Conservation (phyloP, 2,888 invertebrate species). For the Dicyrtoma fusca region DNA sequence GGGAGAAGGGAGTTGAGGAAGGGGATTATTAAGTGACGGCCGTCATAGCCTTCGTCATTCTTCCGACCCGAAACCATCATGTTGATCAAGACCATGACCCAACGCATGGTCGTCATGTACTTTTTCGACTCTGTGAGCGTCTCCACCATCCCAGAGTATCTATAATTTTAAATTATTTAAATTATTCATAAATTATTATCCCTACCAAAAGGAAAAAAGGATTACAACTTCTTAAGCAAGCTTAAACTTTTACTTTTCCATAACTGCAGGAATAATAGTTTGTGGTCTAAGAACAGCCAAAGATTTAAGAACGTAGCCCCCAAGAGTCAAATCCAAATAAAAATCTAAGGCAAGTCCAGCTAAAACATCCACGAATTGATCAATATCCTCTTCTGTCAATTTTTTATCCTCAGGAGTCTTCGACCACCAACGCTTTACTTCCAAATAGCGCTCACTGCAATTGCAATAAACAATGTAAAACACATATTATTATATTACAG, state of each 20-base stretch:
- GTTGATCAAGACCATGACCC: slow-evolving; percentile 71
- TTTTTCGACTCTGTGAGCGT: slow-evolving; percentile 88
- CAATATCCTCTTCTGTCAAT: slow-evolving; percentile 78
- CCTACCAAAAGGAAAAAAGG: not conserved
- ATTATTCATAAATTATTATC: not conserved
- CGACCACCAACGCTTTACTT: slow-evolving; percentile 69
- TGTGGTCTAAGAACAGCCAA: slow-evolving; percentile 79
- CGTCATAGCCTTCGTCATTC: slow-evolving; percentile 64
- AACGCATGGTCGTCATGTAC: slow-evolving; percentile 72
- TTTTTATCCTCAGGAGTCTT: slow-evolving; percentile 70
- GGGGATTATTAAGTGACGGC: slow-evolving; percentile 79
- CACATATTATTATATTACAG: not conserved
- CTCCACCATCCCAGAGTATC: slow-evolving; percentile 64
- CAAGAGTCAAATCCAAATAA: slow-evolving; percentile 51
- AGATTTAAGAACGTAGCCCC: slow-evolving; percentile 65
- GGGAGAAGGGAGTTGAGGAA: slow-evolving; percentile 79
- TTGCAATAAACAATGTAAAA: not conserved
- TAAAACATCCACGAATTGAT: slow-evolving; percentile 71
- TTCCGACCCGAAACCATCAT: slow-evolving; percentile 65
- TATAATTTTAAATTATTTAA: not conserved
- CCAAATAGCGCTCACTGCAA: slow-evolving; percentile 67
- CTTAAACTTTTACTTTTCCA: slow-evolving; percentile 77
- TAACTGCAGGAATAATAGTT: slow-evolving; percentile 77
- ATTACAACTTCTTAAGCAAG: too few relatives aligned
- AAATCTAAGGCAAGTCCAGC: slow-evolving; percentile 53